A percentile compares a stretch with the other conserved stretches of the same genome.
phyloP scores from a whole-genome alignment of 2,888 invertebrate genomes.

The Pandemis heparana region DNA sequence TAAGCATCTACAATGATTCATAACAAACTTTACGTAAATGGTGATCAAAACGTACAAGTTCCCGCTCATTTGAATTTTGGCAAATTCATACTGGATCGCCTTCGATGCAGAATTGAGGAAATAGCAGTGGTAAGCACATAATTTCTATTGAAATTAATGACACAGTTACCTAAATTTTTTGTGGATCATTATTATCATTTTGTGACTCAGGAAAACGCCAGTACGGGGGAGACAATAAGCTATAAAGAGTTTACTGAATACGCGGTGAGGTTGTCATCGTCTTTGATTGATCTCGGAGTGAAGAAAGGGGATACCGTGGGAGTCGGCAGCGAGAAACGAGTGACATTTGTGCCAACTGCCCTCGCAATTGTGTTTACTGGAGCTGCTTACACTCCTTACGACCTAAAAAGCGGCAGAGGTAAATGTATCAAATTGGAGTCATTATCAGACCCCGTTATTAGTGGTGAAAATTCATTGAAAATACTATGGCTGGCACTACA shows the following conservation, averaged over 20 bases:
- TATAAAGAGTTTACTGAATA: slow-evolving; percentile 81
- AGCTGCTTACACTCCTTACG: slow-evolving; percentile 66
- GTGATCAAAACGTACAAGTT: slow-evolving; percentile 62
- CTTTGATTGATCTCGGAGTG: slow-evolving; percentile 79
- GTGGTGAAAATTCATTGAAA: too few species aligned
- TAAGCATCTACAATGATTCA: slow-evolving; percentile 51
- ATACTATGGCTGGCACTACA: too few species aligned
- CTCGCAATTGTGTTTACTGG: slow-evolving; percentile 80
- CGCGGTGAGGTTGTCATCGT: slow-evolving; percentile 81
- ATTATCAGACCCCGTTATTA: too few species aligned
- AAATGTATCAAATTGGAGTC: background rate
- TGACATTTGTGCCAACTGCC: slow-evolving; percentile 81
- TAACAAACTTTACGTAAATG: slow-evolving; percentile 58
- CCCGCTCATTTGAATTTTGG: slow-evolving; percentile 74
- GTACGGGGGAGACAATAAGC: slow-evolving; percentile 81
- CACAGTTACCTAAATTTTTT: background rate
- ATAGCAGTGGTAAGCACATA: slow-evolving; percentile 22
- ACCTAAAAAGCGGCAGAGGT: slow-evolving; percentile 65
- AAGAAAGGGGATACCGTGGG: slow-evolving; percentile 82
- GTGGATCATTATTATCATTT: background rate
- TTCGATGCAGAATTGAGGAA: background rate
- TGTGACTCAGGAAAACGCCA: slow-evolving; percentile 78
- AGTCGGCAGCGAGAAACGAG: slow-evolving; percentile 86
- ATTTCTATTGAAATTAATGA: background rate
- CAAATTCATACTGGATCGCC: slow-evolving; percentile 65